Evolutionary conservation across 1,140 invertebrate genomes (phyloP).

Genomic region (Papilio xuthus): DNA sequence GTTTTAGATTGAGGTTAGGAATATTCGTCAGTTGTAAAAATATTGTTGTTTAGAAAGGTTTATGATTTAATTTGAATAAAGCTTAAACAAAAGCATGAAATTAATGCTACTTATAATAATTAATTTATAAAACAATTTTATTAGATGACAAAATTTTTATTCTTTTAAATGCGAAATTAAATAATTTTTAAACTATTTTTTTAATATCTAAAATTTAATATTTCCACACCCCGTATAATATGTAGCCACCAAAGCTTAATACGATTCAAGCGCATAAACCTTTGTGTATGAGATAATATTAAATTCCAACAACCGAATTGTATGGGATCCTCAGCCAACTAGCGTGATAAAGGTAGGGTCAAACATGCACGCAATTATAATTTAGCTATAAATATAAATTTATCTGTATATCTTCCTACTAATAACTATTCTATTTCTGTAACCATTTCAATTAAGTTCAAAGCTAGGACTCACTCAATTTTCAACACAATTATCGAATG

Average conservation of each 20-base stretch:
- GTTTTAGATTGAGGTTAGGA: conserved; percentile 46
- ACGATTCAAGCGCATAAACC: conserved; percentile 64
- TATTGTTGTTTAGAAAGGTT: conserved; percentile 36
- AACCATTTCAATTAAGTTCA: too few species aligned
- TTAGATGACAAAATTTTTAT: too few species aligned
- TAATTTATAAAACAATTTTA: too few species aligned
- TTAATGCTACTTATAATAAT: too few species aligned
- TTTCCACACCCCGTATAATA: conserved; percentile 55
- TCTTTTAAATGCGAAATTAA: too few species aligned
- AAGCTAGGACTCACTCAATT: too few species aligned
- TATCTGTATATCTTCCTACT: neutral
- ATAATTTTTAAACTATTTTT: conserved; percentile 28
- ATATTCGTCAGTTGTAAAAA: conserved; percentile 25
- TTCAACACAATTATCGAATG: too few species aligned
- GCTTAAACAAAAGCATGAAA: neutral
- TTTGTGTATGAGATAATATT: conserved; percentile 75
- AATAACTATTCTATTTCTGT: too few species aligned
- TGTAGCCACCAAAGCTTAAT: conserved; percentile 61
- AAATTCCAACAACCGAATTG: conserved; percentile 70
- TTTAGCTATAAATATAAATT: neutral
- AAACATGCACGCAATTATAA: neutral
- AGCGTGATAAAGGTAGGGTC: conserved; percentile 7
- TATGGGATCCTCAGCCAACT: conserved; percentile 43
- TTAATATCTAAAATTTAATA: conserved; percentile 34
- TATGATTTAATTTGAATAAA: neutral